Evolutionary conservation across 2,888 invertebrate species (phyloP).

Genomic region (Melanargia galathea): DNA sequence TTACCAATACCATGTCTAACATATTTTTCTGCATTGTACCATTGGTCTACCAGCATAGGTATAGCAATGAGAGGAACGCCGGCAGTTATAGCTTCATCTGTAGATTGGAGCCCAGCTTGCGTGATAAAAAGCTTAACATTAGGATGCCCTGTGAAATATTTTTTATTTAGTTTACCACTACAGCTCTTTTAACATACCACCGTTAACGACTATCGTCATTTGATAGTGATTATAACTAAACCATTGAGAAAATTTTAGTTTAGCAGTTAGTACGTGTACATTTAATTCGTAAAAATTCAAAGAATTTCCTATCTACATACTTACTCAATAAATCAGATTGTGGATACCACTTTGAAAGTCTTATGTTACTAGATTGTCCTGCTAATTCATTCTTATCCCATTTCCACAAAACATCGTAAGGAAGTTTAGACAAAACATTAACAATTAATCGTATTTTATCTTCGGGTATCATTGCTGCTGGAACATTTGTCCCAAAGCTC

Average conservation of each 20-base stretch:
- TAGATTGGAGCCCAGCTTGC: constrained; percentile 67
- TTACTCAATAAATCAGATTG: constrained; percentile 60
- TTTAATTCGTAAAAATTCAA: background rate
- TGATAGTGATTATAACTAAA: too few relatives aligned
- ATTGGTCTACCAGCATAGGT: constrained; percentile 66
- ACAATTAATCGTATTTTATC: constrained; percentile 47
- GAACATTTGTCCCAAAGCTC: constrained; percentile 58
- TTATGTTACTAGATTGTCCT: constrained; percentile 51
- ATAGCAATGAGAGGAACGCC: constrained; percentile 62
- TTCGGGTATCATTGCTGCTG: constrained; percentile 45
- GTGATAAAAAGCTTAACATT: constrained; percentile 65
- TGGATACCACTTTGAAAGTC: constrained; percentile 57
- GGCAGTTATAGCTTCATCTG: constrained; percentile 64
- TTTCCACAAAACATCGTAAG: constrained; percentile 61
- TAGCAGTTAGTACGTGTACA: too few relatives aligned
- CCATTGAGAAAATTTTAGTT: too few relatives aligned
- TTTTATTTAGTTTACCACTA: background rate
- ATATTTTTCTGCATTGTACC: constrained; percentile 55
- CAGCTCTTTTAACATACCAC: too few relatives aligned
- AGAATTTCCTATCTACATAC: too few relatives aligned
- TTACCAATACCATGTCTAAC: constrained; percentile 51
- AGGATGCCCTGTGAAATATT: constrained; percentile 56
- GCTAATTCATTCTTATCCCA: constrained; percentile 53
- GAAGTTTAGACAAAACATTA: constrained; percentile 53
- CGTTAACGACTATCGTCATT: too few relatives aligned